Conservation (phyloP, 2,888 invertebrate species). For the Meliscaeva auricollis region DNA sequence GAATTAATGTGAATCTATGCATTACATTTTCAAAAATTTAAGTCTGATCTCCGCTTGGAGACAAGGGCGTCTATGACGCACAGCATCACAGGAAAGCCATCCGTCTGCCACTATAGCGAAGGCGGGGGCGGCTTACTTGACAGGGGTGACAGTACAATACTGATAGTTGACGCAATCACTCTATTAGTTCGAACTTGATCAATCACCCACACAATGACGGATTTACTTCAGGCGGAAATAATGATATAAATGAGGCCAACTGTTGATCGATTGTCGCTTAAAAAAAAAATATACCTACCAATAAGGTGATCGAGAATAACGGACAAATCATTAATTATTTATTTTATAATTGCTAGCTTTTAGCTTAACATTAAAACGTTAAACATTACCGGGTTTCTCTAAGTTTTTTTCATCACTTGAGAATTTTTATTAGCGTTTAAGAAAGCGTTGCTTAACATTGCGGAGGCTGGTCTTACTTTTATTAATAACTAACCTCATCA, state of each 20-base stretch:
- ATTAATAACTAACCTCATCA: no score
- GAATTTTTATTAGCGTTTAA: no score
- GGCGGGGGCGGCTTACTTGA: no score
- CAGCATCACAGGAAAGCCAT: background rate
- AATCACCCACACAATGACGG: conserved; percentile 52
- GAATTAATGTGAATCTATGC: conserved; percentile 38
- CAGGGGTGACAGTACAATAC: no score
- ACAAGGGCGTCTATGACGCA: conserved; percentile 55
- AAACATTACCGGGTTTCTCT: background rate
- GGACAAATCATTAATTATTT: conserved; percentile 34
- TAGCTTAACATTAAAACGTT: background rate
- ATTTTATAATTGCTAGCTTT: background rate
- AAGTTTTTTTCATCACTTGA: no score
- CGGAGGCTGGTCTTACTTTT: no score
- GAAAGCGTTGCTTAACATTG: no score
- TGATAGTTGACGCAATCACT: conserved; percentile 1
- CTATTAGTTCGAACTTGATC: conserved; percentile 4
- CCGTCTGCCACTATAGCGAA: no score
- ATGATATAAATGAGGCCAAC: conserved; percentile 57
- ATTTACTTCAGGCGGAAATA: conserved; percentile 45
- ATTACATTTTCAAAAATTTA: conserved; percentile 44
- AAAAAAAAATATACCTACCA: conserved; percentile 35
- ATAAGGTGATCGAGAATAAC: conserved; percentile 31
- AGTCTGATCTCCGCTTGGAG: conserved; percentile 60
- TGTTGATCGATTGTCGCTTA: conserved; percentile 40